Evolutionary conservation across 2,888 invertebrate genomes (phyloP).

Genomic region (Hydrotaea diabolus): DNA sequence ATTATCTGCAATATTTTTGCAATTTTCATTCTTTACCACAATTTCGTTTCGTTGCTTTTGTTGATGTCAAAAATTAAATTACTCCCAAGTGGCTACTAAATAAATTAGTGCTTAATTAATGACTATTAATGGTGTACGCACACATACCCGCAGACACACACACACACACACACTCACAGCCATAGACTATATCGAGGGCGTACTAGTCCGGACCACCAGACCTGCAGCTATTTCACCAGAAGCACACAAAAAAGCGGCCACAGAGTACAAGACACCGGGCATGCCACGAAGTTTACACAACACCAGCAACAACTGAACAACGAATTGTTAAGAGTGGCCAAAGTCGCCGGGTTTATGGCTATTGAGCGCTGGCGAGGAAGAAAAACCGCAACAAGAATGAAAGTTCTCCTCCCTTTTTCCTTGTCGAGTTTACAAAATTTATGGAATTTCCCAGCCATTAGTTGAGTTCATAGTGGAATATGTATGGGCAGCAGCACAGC

Average conservation of each 20-base stretch:
- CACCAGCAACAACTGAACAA: not conserved
- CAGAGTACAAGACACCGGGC: not conserved
- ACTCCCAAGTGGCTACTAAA: constrained; percentile 70
- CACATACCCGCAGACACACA: constrained; percentile 58
- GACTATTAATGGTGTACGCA: constrained; percentile 67
- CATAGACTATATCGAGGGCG: not conserved
- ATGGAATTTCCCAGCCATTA: constrained; percentile 41
- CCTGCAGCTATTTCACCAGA: not conserved
- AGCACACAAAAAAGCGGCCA: not conserved
- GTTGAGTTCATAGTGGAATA: constrained; percentile 20
- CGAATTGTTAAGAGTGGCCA: not conserved
- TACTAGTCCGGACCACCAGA: not conserved
- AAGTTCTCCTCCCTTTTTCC: not conserved
- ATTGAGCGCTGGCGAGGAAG: not conserved
- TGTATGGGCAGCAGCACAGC: not conserved
- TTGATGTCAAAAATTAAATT: constrained; percentile 68
- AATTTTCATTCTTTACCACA: constrained; percentile 27
- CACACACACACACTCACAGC: constrained; percentile 59
- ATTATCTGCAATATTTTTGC: constrained; percentile 47
- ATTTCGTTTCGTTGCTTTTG: constrained; percentile 36
- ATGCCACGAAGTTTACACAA: not conserved
- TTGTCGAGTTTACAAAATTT: constrained; percentile 42
- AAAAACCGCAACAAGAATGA: constrained; percentile 7
- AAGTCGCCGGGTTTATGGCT: not conserved
- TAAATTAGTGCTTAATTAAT: constrained; percentile 70